These are phyloP conservation scores for Hypotaenidia philippensis DNA, from an alignment of 2,797 vertebrate genomes.

Conservation along the genomic window DNA sequence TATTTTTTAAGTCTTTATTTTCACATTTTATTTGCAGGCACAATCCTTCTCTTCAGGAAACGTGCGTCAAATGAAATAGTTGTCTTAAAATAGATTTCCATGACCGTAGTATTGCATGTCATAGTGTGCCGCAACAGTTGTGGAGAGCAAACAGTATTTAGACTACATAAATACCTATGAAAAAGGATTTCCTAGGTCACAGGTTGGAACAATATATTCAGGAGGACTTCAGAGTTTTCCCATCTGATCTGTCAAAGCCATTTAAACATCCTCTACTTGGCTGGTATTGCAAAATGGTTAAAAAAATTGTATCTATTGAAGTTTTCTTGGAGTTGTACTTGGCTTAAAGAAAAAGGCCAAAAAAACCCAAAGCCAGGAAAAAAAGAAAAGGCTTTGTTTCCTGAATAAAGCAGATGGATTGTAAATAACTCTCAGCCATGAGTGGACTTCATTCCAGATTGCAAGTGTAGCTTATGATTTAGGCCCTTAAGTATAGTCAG, in stretches of 20 bases:
- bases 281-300: background rate
- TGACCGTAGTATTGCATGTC: background rate
- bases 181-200: background rate
- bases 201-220: background rate
- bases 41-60: background rate
- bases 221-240: background rate
- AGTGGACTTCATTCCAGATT: background rate
- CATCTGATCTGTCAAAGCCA: background rate
- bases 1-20: background rate
- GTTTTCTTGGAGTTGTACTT: background rate
- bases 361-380: background rate
- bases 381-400: background rate
- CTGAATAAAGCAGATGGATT: background rate
- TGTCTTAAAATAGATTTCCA: background rate
- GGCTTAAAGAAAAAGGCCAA: background rate
- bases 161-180: background rate
- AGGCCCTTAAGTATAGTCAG: background rate
- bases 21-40: background rate
- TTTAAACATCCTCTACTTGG: background rate
- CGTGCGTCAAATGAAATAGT: background rate
- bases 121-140: background rate
- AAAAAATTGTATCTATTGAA: background rate
- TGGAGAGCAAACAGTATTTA: background rate
- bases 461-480: background rate
- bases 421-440: background rate